Percentiles rank a stretch among this genome's conserved stretches.
Conservation (phyloP, 2,888 invertebrate genomes). For the Rotaria macrura region DNA sequence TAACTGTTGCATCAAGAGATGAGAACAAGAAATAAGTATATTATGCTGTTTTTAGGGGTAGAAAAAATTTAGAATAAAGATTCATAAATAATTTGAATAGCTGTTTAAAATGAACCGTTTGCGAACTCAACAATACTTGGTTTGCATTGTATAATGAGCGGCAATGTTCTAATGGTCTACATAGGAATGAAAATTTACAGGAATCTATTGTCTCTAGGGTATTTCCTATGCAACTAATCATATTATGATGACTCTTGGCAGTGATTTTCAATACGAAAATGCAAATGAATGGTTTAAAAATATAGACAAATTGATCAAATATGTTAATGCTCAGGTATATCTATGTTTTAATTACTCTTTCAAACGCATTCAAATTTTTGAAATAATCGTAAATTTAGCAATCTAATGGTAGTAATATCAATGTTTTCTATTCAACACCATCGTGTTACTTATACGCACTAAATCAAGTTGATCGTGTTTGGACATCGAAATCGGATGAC, state of each 20-base stretch:
- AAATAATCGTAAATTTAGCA: background rate
- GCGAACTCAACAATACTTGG: too few relatives aligned
- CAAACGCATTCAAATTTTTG: background rate
- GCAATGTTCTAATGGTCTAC: constrained; percentile 60
- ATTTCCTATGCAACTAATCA: constrained; percentile 57
- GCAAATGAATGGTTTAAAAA: constrained; percentile 70
- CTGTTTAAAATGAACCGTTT: too few relatives aligned
- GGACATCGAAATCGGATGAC: constrained; percentile 66
- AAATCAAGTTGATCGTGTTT: constrained; percentile 58
- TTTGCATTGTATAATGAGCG: too few relatives aligned
- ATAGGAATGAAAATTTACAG: too few relatives aligned
- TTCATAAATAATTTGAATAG: too few relatives aligned
- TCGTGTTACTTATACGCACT: constrained; percentile 52
- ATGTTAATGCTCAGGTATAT: constrained; percentile 51
- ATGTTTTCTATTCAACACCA: constrained; percentile 59
- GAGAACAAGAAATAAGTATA: too few relatives aligned
- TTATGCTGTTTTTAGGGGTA: too few relatives aligned
- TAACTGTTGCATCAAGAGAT: too few relatives aligned
- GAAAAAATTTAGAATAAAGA: too few relatives aligned
- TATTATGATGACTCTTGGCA: constrained; percentile 73
- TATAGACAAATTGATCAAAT: constrained; percentile 74
- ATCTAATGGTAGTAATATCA: constrained; percentile 53
- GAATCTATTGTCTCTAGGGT: constrained; percentile 53
- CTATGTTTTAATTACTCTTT: background rate
- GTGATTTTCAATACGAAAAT: constrained; percentile 75